These are phyloP conservation scores for Pitta sordida DNA, from an alignment of 2,113 vertebrate genomes.

Conservation along the genomic window DNA sequence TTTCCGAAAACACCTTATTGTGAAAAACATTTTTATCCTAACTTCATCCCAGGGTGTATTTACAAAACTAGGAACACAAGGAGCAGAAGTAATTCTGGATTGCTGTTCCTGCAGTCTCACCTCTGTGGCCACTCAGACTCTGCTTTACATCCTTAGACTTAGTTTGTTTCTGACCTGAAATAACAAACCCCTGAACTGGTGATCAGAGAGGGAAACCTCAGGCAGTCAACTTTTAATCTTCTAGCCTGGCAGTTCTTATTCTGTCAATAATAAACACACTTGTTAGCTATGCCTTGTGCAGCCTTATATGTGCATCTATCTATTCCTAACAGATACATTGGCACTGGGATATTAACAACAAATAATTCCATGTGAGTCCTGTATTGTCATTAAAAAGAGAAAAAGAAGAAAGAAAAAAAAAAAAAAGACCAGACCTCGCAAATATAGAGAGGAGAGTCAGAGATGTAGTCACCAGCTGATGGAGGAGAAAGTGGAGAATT, in stretches of 20 bases:
- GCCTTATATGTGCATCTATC: not conserved
- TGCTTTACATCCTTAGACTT: not conserved
- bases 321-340: not conserved
- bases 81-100: not conserved
- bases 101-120: not conserved
- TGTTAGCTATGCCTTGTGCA: not conserved
- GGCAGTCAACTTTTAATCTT: conserved; percentile 19
- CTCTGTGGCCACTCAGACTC: not conserved
- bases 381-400: not conserved
- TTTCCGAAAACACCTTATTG: not conserved
- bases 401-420: fast-evolving
- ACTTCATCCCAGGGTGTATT: not conserved
- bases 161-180: conserved; percentile 24
- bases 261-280: conserved; percentile 33
- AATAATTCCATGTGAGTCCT: not conserved
- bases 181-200: conserved; percentile 26
- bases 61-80: not conserved
- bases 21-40: not conserved
- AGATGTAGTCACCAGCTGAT: not conserved
- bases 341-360: not conserved
- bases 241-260: not conserved
- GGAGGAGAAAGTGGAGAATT: not conserved
- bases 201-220: not conserved
- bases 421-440: not conserved
- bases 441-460: not conserved